Evolutionary conservation across 2,113 vertebrate species (phyloP).

Genomic region (Numenius arquata): DNA sequence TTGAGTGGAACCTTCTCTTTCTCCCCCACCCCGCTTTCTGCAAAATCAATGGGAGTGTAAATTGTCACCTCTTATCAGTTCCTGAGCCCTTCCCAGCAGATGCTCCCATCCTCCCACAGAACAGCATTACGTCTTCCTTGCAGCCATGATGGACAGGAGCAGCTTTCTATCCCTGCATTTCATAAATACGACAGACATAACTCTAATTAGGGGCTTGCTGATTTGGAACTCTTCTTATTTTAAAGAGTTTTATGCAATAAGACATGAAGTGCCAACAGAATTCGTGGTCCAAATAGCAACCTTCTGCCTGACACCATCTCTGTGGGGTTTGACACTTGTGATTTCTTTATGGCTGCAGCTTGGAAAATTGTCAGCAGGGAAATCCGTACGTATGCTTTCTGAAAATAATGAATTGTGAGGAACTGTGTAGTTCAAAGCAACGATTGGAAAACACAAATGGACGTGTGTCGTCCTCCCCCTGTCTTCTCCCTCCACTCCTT

Average conservation of each 20-base stretch:
- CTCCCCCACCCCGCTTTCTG: neutral
- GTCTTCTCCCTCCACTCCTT: rapidly evolving
- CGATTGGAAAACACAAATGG: neutral
- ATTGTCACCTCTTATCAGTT: conserved; percentile 21
- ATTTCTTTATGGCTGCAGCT: neutral
- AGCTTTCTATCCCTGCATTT: neutral
- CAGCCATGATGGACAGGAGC: conserved; percentile 57
- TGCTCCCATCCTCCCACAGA: conserved; percentile 44
- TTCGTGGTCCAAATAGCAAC: neutral
- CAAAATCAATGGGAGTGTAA: conserved; percentile 34
- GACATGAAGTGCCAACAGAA: neutral
- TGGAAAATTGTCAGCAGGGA: neutral
- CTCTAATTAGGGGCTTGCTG: neutral
- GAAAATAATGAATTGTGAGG: neutral
- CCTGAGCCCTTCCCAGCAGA: conserved; percentile 22
- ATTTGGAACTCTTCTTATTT: neutral
- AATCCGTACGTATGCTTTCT: neutral
- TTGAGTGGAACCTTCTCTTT: neutral
- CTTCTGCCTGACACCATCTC: neutral
- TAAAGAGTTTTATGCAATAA: neutral
- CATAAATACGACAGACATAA: neutral
- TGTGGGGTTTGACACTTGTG: neutral
- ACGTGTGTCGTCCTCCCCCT: neutral
- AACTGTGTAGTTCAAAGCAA: neutral
- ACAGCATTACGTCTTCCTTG: conserved; percentile 47